Evolutionary conservation across 2,113 vertebrate species (phyloP), one percentile per base, ranked within the genome.

Genomic region (Ceyx melanurus): DNA sequence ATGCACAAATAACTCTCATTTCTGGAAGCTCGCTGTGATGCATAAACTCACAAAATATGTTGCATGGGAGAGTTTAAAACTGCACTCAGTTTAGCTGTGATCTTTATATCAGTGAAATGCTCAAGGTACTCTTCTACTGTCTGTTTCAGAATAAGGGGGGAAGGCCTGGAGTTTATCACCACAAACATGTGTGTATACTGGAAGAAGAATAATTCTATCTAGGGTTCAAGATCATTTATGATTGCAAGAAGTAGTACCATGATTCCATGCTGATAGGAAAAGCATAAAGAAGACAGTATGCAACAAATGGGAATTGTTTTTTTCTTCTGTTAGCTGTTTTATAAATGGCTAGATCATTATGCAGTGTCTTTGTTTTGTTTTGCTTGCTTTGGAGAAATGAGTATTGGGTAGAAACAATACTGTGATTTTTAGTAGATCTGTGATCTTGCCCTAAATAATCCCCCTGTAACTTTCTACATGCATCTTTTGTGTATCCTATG

Each of bases 1-100:
- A 92, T 89, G n/a, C 78, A 80, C 56, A 92, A 88, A 95, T 92
- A 94, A 73, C 80, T 91, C 82, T 93, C 91, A 78, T 87, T 93
- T 86, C 90, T 93, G 58, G 86, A 95, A 79, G 78, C 75, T 88
- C 95, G 64, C 53, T 82, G 25, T 74, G 80, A 62, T 92, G 85
- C 90, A 83, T 87, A 79, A 86, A 88, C 84, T 94, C 70, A 46
- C 66, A 76, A 74, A 93, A 82, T 65, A 86, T 90, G 85, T 86
- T 94, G 77, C 46, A 70, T 65, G 60, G 80, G 40, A 86, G 45
- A 42, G 54, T 90, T 96, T 88, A 79, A 28, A 73, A 42, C 61
- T 60, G 11, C 58, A 53, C 37, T 83, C 64, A 31, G n/a, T 7
- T 37, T 84, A 40, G 33, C 84, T 74, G 48, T 64, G 89, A 68